Evolutionary conservation across 2,888 invertebrate species (phyloP), one percentile per base, ranked within the genome.

Genomic region (Saturnia japonica): DNA sequence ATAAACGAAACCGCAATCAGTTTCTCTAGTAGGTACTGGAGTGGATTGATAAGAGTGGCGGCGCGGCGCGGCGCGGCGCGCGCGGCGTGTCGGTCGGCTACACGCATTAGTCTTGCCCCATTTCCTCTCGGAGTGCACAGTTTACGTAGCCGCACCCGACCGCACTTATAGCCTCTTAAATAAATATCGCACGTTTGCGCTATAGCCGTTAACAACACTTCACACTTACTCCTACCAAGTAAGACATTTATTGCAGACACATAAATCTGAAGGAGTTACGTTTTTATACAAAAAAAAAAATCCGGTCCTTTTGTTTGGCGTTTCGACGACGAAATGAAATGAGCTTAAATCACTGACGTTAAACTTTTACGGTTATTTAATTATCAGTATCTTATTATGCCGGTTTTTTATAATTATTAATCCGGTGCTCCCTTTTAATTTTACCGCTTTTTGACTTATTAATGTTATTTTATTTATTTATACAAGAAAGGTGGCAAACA

Each of bases 151-250:
- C 80, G 80, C 81, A 78, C 76, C 81, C 80, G 78, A 78, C 76
- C 77, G 80, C 81, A 80, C 86, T 87, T 85, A 82, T 82, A 81
- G 82, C 80, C 84, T 86, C 89, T 89, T 93, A 91, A 93, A 93
- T 93, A 93, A 93, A 93, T 93, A 93, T 84, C 85, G 84, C 91
- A 90, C 92, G 90, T 91, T 91, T 90, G 87, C 80, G 87, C 88
- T 82, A 90, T 91, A 86, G 88, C 88, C 83, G 79, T 87, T 86
- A 89, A 93, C 92, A 91, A 87, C 89, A 87, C 89, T 92, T 90
- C 87, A 93, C 93, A 92, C 93, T 93, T 87, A 89, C 86, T 88
- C 83, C 79, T 77, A 77, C 78, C 75, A 76, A 76, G 81, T 73
- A 77, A 77, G 80, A 84, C 83, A 89, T 91, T 90, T 91, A 92